A percentile compares a stretch with the other conserved stretches of the same genome.
phyloP scores from a whole-genome alignment of 2,888 invertebrate species.

The Lycia hirtaria region DNA sequence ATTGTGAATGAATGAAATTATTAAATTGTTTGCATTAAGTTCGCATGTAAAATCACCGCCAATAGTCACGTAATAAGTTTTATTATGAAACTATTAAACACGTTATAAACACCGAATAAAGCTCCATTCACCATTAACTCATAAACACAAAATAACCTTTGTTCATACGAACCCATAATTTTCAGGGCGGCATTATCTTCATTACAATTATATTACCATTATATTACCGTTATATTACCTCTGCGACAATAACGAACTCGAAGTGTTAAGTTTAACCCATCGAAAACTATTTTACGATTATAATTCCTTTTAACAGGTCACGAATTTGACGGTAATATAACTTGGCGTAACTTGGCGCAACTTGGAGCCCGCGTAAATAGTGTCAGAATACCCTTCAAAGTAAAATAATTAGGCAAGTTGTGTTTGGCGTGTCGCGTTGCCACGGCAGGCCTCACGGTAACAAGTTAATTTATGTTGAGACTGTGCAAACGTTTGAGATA shows the following conservation, averaged over 20 bases:
- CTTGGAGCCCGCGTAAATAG: constrained; percentile 31
- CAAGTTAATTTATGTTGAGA: constrained; percentile 67
- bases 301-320: constrained; percentile 25
- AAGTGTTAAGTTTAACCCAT: constrained; percentile 28
- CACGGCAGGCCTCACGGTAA: constrained; percentile 40
- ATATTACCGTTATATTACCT: constrained; percentile 26
- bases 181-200: constrained; percentile 23
- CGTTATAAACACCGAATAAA: constrained; percentile 10
- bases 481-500: constrained; percentile 55
- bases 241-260: constrained; percentile 23
- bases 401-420: constrained; percentile 51
- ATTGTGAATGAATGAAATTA: neutral
- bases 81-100: constrained; percentile 3
- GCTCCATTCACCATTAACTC: constrained; percentile 18
- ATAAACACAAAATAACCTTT: constrained; percentile 33
- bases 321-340: constrained; percentile 22
- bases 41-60: neutral
- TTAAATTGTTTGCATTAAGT: neutral
- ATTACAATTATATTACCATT: constrained; percentile 26
- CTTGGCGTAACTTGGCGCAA: constrained; percentile 24
- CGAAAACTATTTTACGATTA: constrained; percentile 30
- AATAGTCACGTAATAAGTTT: neutral
- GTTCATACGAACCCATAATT: constrained; percentile 29
- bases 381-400: constrained; percentile 40
- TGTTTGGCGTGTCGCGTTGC: constrained; percentile 46